Conservation (phyloP, 2,113 vertebrate species). For the Aegotheles bennettii region DNA sequence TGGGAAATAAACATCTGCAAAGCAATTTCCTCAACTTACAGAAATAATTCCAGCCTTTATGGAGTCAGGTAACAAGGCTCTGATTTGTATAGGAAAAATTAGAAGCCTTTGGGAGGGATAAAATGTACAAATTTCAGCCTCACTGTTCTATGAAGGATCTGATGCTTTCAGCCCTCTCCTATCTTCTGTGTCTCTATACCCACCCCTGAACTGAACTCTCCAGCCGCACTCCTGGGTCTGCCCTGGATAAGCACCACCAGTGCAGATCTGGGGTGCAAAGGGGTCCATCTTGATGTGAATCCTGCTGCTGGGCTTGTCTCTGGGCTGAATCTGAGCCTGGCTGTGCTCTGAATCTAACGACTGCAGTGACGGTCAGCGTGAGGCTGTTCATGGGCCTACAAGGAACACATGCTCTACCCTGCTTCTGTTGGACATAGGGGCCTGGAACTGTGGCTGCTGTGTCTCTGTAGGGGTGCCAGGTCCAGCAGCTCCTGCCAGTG, state of each 20-base stretch:
- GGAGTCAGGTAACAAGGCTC: not conserved
- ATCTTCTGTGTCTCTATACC: not conserved
- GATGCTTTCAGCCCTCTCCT: not conserved
- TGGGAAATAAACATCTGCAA: not conserved
- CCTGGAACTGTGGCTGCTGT: not conserved
- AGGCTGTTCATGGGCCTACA: not conserved
- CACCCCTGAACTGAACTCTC: not conserved
- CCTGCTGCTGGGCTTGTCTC: not conserved
- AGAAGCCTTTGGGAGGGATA: not conserved
- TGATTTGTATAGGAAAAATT: not conserved
- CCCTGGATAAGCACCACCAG: not conserved
- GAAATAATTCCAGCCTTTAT: not conserved
- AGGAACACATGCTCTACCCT: not conserved
- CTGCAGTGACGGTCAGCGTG: not conserved
- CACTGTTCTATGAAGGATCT: not conserved
- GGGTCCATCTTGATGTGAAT: accelerated
- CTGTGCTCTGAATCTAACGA: not conserved
- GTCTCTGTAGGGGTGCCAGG: not conserved
- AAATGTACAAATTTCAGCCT: not conserved
- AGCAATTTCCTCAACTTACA: not conserved
- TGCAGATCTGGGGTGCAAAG: not conserved
- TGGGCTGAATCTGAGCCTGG: not conserved
- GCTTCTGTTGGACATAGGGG: accelerated
- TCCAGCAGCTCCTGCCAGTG: not conserved
- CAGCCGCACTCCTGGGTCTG: not conserved